These are phyloP conservation scores for Hoplias malabaricus DNA, from an alignment of 2,113 vertebrate genomes.

Conservation along the genomic window DNA sequence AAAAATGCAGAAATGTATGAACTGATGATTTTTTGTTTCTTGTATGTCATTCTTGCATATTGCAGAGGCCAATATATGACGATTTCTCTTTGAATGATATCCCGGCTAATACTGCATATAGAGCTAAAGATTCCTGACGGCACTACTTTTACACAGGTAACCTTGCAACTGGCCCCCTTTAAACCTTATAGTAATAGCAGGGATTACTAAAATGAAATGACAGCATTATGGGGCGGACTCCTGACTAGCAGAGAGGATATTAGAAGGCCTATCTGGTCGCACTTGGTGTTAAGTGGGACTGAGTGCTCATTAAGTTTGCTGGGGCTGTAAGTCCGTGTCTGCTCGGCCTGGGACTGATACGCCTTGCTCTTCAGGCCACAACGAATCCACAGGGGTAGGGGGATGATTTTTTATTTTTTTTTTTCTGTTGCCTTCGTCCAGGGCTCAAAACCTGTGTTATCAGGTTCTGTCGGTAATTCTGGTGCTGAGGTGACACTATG, in stretches of 20 bases:
- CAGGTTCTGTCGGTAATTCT: slow-evolving; percentile 58
- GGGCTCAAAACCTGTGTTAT: slow-evolving; percentile 71
- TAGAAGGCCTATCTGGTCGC: slow-evolving; percentile 70
- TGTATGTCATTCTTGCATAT: background rate
- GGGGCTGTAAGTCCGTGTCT: slow-evolving; percentile 68
- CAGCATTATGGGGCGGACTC: slow-evolving; percentile 71
- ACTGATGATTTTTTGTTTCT: slow-evolving; percentile 12
- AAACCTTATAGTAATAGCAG: slow-evolving; percentile 74
- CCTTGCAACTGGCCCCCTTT: slow-evolving; percentile 60
- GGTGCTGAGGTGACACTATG: slow-evolving; percentile 54
- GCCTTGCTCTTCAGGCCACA: slow-evolving; percentile 58
- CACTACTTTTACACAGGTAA: slow-evolving; percentile 61
- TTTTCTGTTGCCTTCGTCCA: slow-evolving; percentile 42
- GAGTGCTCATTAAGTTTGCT: slow-evolving; percentile 73
- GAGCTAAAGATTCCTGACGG: slow-evolving; percentile 44
- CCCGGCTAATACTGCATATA: slow-evolving; percentile 23
- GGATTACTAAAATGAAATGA: slow-evolving; percentile 75
- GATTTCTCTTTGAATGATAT: slow-evolving; percentile 11
- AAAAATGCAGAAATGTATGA: background rate
- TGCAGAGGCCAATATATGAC: background rate
- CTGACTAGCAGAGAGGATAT: slow-evolving; percentile 71
- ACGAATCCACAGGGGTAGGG: slow-evolving; percentile 69
- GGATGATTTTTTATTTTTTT: too few relatives aligned
- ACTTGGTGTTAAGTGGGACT: slow-evolving; percentile 75
- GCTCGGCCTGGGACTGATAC: slow-evolving; percentile 65